A percentile compares a stretch with the other conserved stretches of the same genome.
Conservation (phyloP, 2,888 invertebrate genomes). For the Acutogordius australiensis region DNA sequence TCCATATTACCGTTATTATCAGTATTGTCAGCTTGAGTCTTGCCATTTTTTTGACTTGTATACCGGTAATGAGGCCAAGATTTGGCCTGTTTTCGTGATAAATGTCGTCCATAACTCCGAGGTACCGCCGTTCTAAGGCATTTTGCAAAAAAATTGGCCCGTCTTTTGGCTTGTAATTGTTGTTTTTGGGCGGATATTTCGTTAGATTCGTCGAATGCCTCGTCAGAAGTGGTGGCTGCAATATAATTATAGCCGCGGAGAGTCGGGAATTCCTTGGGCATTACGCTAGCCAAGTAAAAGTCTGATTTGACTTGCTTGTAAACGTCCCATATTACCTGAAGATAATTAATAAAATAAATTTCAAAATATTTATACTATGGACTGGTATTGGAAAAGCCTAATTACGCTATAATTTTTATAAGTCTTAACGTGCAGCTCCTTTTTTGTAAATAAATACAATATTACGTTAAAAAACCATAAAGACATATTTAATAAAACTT, state of each 20-base stretch:
- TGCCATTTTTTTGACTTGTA: no score
- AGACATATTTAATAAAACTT: no score
- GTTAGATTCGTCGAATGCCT: no score
- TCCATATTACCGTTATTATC: neutral
- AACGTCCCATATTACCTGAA: constrained; percentile 46
- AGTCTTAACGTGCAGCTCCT: no score
- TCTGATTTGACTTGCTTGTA: constrained; percentile 20
- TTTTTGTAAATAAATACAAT: no score
- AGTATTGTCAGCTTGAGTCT: neutral
- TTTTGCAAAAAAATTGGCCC: neutral
- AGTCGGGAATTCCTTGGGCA: neutral
- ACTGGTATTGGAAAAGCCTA: no score
- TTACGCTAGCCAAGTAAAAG: neutral
- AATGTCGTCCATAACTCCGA: neutral
- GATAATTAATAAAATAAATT: no score
- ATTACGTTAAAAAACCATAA: no score
- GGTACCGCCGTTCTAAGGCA: neutral
- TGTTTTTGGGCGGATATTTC: no score
- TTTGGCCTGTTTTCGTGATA: neutral
- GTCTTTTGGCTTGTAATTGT: neutral
- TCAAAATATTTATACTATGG: no score
- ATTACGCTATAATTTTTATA: no score
- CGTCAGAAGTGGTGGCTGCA: neutral
- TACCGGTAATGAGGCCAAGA: no score
- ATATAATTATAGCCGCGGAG: neutral